Base-by-base conservation (phyloP, 2,113 vertebrate genomes). In the Lates calcarifer region DNA sequence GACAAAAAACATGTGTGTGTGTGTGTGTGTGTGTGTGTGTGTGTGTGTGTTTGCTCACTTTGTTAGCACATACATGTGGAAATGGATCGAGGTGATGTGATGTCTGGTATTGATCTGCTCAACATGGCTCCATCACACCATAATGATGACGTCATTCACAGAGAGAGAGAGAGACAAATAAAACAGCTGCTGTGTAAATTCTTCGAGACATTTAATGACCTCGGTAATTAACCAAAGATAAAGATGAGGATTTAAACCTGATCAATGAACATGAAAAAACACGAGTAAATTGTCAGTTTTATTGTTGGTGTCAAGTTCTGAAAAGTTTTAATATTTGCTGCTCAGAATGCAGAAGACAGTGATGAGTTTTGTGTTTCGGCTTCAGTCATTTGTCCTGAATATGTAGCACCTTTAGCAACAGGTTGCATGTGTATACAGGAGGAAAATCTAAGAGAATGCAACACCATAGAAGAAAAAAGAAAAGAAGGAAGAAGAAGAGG, bases 51-150 rank as follows among this genome's bases (percentile, higher is more conserved):
- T n/a, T 67, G 79, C 58, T 62, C 64, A 33, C 43, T 73, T 76
- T 14, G 10, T 31, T n/a, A 28, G 33, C 58, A 75, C 83, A 82
- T 86, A 72, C 79, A 87, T 83, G 84, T 83, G 80, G 82, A 79
- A 81, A 84, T 82, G 67, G 69, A 85, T 73, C 56, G 82, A 85
- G 87, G 87, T 92, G 90, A 91, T 88, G 92, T 90, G 88, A 91
- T 92, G 92, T 92, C 90, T 93, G 87, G 83, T 92, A 94, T 94
- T 89, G 93, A 93, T 94, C 93, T 20, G 39, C 79, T 89, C 87
- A 87, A 85, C 92, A 86, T 81, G 89, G 90, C 90, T 91, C 91
- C 90, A 90, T 90, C 89, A 90, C 88, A 75, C 81, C 55, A 81
- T 85, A 70, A 86, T 11, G 77, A 81, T 92, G 87, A 91, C 61